Evolutionary conservation across 2,888 invertebrate species (phyloP).

Genomic region (Polymixis flavicincta): DNA sequence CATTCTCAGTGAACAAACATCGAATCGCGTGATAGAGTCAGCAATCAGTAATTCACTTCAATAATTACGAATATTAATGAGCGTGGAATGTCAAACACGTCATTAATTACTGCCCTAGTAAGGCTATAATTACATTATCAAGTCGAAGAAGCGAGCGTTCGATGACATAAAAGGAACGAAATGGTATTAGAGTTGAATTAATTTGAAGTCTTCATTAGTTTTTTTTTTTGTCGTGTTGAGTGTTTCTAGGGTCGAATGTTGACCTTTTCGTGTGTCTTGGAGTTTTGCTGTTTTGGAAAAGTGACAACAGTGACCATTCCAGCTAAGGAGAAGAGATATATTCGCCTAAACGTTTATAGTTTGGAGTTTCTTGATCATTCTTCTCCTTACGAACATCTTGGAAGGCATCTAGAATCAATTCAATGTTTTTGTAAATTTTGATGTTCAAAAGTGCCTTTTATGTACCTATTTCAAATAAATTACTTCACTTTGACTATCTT

Average conservation of each 20-base stretch:
- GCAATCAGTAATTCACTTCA: slow-evolving; percentile 38
- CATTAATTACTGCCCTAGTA: slow-evolving; percentile 49
- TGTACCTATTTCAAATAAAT: too few species aligned
- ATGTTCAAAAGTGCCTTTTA: too few species aligned
- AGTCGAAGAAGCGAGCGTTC: slow-evolving; percentile 25
- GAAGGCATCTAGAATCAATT: too few species aligned
- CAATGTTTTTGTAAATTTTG: too few species aligned
- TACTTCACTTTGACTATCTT: neutral
- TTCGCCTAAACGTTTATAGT: too few species aligned
- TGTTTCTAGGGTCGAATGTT: slow-evolving; percentile 1
- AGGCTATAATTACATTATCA: slow-evolving; percentile 57
- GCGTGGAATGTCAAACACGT: slow-evolving; percentile 42
- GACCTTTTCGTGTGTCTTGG: neutral
- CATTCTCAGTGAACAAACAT: slow-evolving; percentile 27
- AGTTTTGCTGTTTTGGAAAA: neutral
- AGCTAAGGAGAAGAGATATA: neutral
- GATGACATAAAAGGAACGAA: slow-evolving; percentile 32
- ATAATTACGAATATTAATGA: slow-evolving; percentile 60
- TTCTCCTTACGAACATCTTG: too few species aligned
- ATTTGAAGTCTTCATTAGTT: slow-evolving; percentile 17
- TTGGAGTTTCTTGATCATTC: too few species aligned
- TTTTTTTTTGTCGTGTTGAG: neutral
- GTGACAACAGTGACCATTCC: too few species aligned
- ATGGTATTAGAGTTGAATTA: slow-evolving; percentile 22
- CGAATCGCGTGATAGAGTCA: slow-evolving; percentile 32